Evolutionary conservation across 2,888 invertebrate genomes (phyloP), one percentile per base, ranked within the genome.

Genomic region (Oxytorus armatus): DNA sequence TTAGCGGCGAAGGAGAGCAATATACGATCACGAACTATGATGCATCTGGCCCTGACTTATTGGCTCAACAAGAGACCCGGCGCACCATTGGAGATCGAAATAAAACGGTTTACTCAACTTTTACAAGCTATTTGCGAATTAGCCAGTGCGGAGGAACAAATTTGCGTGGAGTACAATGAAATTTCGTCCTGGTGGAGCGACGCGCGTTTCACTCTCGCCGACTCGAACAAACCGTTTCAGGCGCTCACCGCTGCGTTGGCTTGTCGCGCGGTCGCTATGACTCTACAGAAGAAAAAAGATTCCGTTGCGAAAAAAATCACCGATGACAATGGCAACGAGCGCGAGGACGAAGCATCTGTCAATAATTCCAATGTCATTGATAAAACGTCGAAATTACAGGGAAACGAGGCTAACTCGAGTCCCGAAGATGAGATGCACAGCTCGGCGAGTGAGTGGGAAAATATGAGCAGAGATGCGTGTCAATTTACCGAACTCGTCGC

Each of bases 401-500:
- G 77, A 86, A 89, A 33, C 86, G 78, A 84, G 8, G 79, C 65
- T 3, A 79, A 82, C 23, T 51, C 55, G 86, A 83, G 25, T 89
- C 85, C 92, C 74, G 92, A 92, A 25, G 95, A 95, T 25, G 94
- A 95, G 93, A 73, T 78, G n/a, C 85, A 85, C 25, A 89, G 86
- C 81, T 88, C 85, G 10, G 85, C 87, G 1, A 90, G 89, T 65
- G 94, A 93, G 51, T 98, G 97, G 97, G 97, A 97, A 90, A 95
- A 95, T 68, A 94, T 98, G 68, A 96, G 97, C 0, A 95, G 96
- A 84, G 98, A 98, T 89, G 95, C 95, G 86, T 96, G 97, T 49
- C 95, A 96, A 89, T 98, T 98, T 97, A 96, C 96, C 14, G 92
- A 97, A 59, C 92, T 98, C 0, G 96, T 97, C 47, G 96, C 96